A percentile compares a stretch with the other conserved stretches of the same genome.
phyloP scores from a whole-genome alignment of 2,113 vertebrate species.

The Dryoscopus gambensis region DNA sequence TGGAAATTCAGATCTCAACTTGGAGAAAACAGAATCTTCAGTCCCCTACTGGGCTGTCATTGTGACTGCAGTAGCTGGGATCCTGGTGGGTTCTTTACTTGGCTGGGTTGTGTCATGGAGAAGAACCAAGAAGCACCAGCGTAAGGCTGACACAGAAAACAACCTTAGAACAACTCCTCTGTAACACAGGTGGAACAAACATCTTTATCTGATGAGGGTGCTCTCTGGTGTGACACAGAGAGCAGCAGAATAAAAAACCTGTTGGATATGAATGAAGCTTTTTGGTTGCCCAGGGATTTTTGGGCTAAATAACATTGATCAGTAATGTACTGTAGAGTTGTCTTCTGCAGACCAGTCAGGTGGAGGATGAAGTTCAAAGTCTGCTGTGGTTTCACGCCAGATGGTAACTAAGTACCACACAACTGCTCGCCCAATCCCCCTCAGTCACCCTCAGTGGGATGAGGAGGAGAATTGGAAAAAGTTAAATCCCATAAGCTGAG shows the following conservation, averaged over 20 bases:
- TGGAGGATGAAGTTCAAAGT: neutral
- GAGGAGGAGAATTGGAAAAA: neutral
- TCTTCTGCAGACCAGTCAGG: neutral
- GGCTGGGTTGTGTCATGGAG: slow-evolving; percentile 57
- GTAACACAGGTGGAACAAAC: neutral
- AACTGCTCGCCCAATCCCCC: neutral
- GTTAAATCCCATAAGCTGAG: neutral
- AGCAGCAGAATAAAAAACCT: neutral
- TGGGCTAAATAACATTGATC: neutral
- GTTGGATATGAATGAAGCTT: neutral
- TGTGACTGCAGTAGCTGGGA: slow-evolving; percentile 65
- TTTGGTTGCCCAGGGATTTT: neutral
- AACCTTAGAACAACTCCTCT: neutral
- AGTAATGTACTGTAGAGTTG: neutral
- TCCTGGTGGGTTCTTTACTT: slow-evolving; percentile 68
- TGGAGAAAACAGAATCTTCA: neutral
- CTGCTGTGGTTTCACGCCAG: neutral
- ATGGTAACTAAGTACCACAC: neutral
- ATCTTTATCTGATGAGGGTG: neutral
- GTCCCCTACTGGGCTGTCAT: slow-evolving; percentile 76
- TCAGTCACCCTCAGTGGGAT: neutral
- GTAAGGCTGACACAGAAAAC: neutral
- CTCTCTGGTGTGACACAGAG: neutral
- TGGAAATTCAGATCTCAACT: neutral
- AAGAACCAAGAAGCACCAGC: neutral